Conservation (phyloP, 53 echinoderm and acorn worm genomes). For the Holothuria scabra region DNA sequence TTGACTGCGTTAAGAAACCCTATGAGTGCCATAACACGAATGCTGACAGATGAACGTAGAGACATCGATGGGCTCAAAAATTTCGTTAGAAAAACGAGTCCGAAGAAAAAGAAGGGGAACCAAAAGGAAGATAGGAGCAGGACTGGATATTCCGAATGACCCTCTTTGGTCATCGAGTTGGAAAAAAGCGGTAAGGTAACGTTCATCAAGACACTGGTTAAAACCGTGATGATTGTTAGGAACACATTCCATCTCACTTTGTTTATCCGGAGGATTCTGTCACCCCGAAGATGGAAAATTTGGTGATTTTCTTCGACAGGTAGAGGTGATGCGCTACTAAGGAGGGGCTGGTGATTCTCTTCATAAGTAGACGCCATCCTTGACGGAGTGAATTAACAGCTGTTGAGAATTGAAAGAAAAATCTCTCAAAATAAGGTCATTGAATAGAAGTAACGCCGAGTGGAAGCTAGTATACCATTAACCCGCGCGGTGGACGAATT, state of each 20-base stretch:
- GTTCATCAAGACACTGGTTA: conserved; percentile 73
- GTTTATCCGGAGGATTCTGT: conserved; percentile 42
- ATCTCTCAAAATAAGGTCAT: too few relatives aligned
- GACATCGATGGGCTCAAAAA: conserved; percentile 52
- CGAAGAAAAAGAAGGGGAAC: conserved; percentile 91
- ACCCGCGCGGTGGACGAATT: too few relatives aligned
- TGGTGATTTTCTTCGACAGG: background rate
- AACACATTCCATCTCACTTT: conserved; percentile 72
- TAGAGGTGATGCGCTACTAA: too few relatives aligned
- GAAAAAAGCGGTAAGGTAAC: conserved; percentile 80
- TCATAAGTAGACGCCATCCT: too few relatives aligned
- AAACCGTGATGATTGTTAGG: conserved; percentile 74
- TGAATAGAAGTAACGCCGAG: too few relatives aligned
- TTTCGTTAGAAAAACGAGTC: conserved; percentile 69
- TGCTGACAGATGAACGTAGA: conserved; percentile 55
- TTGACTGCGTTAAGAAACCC: conserved; percentile 80
- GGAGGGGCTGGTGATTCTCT: too few relatives aligned
- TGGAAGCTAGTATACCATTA: too few relatives aligned
- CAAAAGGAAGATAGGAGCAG: conserved; percentile 70
- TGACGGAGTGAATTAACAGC: too few relatives aligned
- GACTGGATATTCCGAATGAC: conserved; percentile 73
- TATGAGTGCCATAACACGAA: conserved; percentile 60
- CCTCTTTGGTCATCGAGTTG: conserved; percentile 67
- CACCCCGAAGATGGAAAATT: conserved; percentile 31
- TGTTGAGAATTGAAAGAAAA: too few relatives aligned